Base-by-base conservation (phyloP, 1,140 invertebrate genomes). In the Drosophila kurseongensis region DNA sequence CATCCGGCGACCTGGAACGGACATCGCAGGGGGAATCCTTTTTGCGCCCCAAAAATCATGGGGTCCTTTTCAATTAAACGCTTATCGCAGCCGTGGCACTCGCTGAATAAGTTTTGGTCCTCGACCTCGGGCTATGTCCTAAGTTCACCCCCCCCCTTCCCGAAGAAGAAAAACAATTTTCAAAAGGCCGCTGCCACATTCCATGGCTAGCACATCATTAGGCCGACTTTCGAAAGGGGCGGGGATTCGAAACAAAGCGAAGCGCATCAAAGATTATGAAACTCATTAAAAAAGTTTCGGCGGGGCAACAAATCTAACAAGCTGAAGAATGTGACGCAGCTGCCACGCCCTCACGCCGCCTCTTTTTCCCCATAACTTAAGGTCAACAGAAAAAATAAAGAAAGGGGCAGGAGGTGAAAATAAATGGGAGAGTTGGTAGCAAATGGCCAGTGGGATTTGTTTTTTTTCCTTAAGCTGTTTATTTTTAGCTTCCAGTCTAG, bases 261-360 rank as follows among this genome's bases (percentile, higher is more conserved):
- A 79, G 75, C 79, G 75, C 83, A 82, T 68, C 80, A 74, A 83
- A 77, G 83, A 79, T 86, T 86, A 83, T 89, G 72, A 79, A 88
- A 86, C 76, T 88, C 83, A 86, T 86, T 86, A 86, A 89, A 86
- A 85, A 86, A 86, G 71, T 88, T 86, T 88, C 35, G 68, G 66
- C 60, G 63, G 55, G 44, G 62, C 67, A 67, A 71, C 60, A 68
- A 79, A 79, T 82, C 73, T 68, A 67, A 76, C 60, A 72, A 72
- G 59, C 35, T 52, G 52, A 44, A 55, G 78, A 74, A 81, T 81
- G 50, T 59, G 58, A 68, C 32, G 35, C 65, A 68, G 38, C 44
- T 51, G 36, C 23, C 57, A 55, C 40, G 35, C 29, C 50, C 41
- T 32, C 23, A 5, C 4, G 0, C 23, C 10, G 13, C 50, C 65